Evolutionary conservation across 37 sponge, comb jelly and placozoan species (phyloP), one percentile per base, ranked within the genome.

Genomic region (Oscarella lobularis): DNA sequence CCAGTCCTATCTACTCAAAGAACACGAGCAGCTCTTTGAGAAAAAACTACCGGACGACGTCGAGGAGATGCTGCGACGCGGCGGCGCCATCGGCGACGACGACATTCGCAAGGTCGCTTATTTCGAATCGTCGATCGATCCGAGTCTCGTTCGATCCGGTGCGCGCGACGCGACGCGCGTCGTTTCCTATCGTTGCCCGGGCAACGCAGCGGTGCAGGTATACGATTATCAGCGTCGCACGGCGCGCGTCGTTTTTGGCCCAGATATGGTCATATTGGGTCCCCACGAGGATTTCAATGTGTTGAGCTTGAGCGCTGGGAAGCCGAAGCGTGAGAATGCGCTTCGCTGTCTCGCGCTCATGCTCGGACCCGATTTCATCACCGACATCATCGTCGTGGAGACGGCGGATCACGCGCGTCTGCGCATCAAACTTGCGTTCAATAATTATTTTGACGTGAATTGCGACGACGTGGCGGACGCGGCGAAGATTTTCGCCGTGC

Each of bases 351-450:
- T 90, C 35, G 87, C 85, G 29, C 80, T 95, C 31, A 83, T 90
- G 80, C 84, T 95, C 1, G 95, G 95, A 29, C 95, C 91, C 2
- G 95, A 95, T 73, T 95, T 78, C 69, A 95, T 90, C 37, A 84
- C 91, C 0, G 95, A 95, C 71, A 76, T 85, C 37, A 78, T 95
- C 39, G 74, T 72, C 34, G 87, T 92, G 77, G 95, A 95, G 66
- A 95, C 95, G 0, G 75, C 91, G 14, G 95, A 95, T 73, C 95
- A 95, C 76, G 95, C 91, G n/a, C 55, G 95, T 2, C 91, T 95
- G 31, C 82, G 79, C 67, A 75, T 89, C 3, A 78, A 76, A 36
- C 66, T 84, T 40, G 41, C 94, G 37, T 86, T 93, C 82, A 93
- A 93, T 80, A 93, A 93, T 76, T 34, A 84, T 70, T 93, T 93